Percentiles rank a stretch among this genome's conserved stretches.
phyloP scores from a whole-genome alignment of 2,888 invertebrate species.

The Serripes groenlandicus region DNA sequence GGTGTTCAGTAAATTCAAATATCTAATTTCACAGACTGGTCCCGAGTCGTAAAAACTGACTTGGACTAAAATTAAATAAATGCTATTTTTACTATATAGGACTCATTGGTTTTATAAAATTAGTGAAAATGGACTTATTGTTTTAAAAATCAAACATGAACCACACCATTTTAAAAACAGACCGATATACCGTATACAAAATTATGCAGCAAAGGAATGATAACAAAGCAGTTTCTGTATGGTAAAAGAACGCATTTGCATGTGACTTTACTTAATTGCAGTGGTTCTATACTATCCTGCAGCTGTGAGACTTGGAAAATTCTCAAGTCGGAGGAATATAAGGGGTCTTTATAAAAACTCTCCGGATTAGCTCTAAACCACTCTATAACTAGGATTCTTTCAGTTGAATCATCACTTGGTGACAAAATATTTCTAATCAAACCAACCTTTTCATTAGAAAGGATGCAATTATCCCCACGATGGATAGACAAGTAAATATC shows the following conservation, averaged over 20 bases:
- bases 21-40: too few species aligned
- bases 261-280: neutral
- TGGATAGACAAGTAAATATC: slow-evolving; percentile 25
- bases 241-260: slow-evolving; percentile 23
- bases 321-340: too few species aligned
- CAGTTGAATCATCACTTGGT: neutral
- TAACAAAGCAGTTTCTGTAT: neutral
- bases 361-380: slow-evolving; percentile 33
- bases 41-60: too few species aligned
- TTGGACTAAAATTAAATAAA: too few species aligned
- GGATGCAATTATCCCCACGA: slow-evolving; percentile 43
- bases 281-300: neutral
- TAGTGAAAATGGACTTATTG: too few species aligned
- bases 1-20: too few species aligned
- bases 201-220: slow-evolving; percentile 15
- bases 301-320: slow-evolving; percentile 46
- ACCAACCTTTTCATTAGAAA: slow-evolving; percentile 36
- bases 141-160: too few species aligned
- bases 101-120: too few species aligned
- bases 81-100: too few species aligned
- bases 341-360: too few species aligned
- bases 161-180: too few species aligned
- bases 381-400: slow-evolving; percentile 27
- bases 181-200: too few species aligned
- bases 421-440: slow-evolving; percentile 50